These are phyloP conservation scores for Anolis carolinensis DNA, from an alignment of 2,113 vertebrate species.

Conservation along the genomic window DNA sequence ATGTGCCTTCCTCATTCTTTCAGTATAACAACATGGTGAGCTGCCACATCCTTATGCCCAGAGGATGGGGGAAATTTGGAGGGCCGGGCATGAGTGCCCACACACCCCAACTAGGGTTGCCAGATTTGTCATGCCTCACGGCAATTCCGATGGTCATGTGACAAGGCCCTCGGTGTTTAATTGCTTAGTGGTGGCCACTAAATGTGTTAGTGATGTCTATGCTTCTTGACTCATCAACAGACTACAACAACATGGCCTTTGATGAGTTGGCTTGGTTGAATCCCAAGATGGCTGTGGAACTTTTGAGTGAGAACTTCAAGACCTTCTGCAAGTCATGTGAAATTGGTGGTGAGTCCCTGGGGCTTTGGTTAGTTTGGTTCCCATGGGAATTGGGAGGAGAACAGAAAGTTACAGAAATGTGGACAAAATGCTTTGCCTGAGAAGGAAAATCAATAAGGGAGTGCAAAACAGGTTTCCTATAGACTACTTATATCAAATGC, in stretches of 20 bases:
- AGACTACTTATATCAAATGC: too few species aligned
- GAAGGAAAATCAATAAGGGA: neutral
- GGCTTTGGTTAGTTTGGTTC: neutral
- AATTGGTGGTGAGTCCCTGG: slow-evolving; percentile 47
- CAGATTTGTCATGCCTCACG: too few species aligned
- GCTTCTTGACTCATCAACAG: slow-evolving; percentile 40
- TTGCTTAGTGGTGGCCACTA: neutral
- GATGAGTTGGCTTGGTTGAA: slow-evolving; percentile 51
- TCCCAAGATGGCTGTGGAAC: slow-evolving; percentile 52
- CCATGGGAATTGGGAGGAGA: neutral
- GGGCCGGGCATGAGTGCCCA: too few species aligned
- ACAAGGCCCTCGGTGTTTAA: too few species aligned
- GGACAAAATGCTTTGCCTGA: neutral
- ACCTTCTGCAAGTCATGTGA: slow-evolving; percentile 38
- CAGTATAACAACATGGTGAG: too few species aligned
- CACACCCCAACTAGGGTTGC: too few species aligned
- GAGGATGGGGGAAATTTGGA: too few species aligned
- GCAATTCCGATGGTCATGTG: too few species aligned
- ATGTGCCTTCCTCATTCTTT: too few species aligned
- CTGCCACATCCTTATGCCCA: too few species aligned
- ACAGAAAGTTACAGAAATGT: neutral
- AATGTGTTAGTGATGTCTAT: neutral
- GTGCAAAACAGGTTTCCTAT: neutral
- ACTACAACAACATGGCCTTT: slow-evolving; percentile 50
- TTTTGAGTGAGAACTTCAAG: slow-evolving; percentile 60